Evolutionary conservation across 2,113 vertebrate genomes (phyloP), one percentile per base, ranked within the genome.

Genomic region (Passer domesticus): DNA sequence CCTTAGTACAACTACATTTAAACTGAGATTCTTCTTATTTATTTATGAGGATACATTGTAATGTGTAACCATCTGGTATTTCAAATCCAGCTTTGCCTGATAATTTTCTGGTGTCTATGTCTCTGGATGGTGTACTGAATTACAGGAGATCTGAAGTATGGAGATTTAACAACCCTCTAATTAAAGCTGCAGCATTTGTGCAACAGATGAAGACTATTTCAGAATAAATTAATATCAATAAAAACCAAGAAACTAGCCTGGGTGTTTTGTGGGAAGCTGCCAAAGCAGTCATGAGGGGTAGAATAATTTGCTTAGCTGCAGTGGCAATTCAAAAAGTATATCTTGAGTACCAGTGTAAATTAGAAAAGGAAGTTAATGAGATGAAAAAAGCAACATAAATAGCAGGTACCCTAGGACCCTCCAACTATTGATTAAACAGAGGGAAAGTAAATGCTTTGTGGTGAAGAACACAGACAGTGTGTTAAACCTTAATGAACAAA

Each of bases 191-290:
- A 90, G 92, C 91, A 96, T 97, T 98, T 97, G 92, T 96, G 92
- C 90, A 97, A 96, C 96, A 98, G 97, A 97, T 97, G 97, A 98
- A 97, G 92, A 97, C 95, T 94, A 97, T 97, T 96, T 97, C 94
- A 96, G 97, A 97, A 98, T 98, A 98, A 97, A 98, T 98, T 98
- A 98, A 97, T 97, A 97, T 97, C 97, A 97, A 96, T 97, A 97
- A 97, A 97, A 96, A 90, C 8, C 55, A 97, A 97, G 89, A 97
- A 97, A 94, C 72, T 96, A 97, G 96, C 72, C 49, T 83, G 83
- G 20, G 85, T 98, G 74, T 97, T 97, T 98, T 92, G 93, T 96
- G 93, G 84, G 89, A 98, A 97, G 87, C 83, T 98, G 95, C 92
- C 97, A 98, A 95, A 95, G 72, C 77, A 96, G 94, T 97, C 94